phyloP scores from a whole-genome alignment of 2,113 vertebrate genomes.

The Plecturocebus donacophilus region DNA sequence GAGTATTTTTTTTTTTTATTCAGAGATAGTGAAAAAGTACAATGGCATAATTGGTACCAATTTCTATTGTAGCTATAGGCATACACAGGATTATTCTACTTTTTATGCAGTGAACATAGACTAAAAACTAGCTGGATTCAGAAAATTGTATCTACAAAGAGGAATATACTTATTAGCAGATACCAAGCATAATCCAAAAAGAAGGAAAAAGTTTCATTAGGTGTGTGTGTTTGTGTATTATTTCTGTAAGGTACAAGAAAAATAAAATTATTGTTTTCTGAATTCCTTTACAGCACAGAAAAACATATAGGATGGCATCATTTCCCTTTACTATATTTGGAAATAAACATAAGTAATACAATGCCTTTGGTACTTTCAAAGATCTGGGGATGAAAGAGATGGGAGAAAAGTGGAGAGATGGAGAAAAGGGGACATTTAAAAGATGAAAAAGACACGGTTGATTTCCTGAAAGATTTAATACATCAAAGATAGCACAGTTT shows the following conservation, averaged over 20 bases:
- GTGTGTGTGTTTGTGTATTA: neutral
- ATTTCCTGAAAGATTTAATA: neutral
- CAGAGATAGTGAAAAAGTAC: neutral
- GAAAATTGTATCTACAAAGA: neutral
- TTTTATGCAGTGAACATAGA: neutral
- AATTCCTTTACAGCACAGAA: neutral
- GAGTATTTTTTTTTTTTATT: neutral
- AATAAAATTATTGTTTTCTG: slow-evolving; percentile 11
- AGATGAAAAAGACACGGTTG: neutral
- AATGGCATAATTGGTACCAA: neutral
- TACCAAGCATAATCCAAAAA: neutral
- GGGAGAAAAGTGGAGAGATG: neutral
- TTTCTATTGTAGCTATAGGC: neutral
- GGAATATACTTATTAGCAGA: neutral
- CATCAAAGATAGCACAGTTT: neutral
- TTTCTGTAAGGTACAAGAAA: neutral
- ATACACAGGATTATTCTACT: neutral
- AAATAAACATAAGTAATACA: neutral
- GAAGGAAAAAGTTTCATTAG: no score
- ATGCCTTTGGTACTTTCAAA: neutral
- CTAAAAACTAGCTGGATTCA: neutral
- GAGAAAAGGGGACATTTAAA: neutral
- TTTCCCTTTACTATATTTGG: neutral
- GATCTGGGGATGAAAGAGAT: neutral
- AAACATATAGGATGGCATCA: neutral